Base-by-base conservation (phyloP, 2,888 invertebrate species). In the Acleris literana region DNA sequence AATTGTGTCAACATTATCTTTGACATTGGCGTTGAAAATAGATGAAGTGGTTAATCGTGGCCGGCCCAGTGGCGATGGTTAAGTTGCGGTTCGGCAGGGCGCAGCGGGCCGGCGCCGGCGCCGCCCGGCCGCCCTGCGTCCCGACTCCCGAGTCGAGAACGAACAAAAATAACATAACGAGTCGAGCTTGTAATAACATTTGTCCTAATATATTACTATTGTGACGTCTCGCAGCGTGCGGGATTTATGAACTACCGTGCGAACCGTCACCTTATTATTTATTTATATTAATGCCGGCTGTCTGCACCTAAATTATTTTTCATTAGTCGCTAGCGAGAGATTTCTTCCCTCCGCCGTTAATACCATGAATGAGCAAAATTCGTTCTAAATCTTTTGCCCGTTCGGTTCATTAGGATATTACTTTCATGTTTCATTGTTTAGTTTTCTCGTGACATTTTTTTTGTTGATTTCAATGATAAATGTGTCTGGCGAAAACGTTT, bases 161-260 rank as follows among this genome's bases (percentile, higher is more conserved):
- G 84, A 79, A 88, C 86, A 86, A 90, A 91, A 91, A 91, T 91
- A 91, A 89, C 90, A 87, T 84, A 85, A 87, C 85, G 87, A 86
- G 85, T 86, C 80, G 79, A 78, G 88, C 90, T 91, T 90, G 89
- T 90, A 90, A 90, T 88, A 91, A 91, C 89, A 90, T 90, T 89
- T 87, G 91, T 88, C 88, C 88, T 88, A 90, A 90, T 90, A 90
- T 90, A 90, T 89, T 85, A 88, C 86, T 87, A 88, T 89, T 90
- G 89, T 90, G 90, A 89, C 90, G 88, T 82, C 82, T 80, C 80
- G 73, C 84, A 83, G 83, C 86, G 79, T 75, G 76, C 81, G 76
- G 84, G 87, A 89, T 88, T 90, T 90, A 90, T 88, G 80, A 83
- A 87, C 82, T 80, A 77, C 84, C 84, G 85, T 88, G 88, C 84